These are phyloP conservation scores for Blomia tropicalis DNA, from an alignment of 2,888 invertebrate species.

Conservation along the genomic window DNA sequence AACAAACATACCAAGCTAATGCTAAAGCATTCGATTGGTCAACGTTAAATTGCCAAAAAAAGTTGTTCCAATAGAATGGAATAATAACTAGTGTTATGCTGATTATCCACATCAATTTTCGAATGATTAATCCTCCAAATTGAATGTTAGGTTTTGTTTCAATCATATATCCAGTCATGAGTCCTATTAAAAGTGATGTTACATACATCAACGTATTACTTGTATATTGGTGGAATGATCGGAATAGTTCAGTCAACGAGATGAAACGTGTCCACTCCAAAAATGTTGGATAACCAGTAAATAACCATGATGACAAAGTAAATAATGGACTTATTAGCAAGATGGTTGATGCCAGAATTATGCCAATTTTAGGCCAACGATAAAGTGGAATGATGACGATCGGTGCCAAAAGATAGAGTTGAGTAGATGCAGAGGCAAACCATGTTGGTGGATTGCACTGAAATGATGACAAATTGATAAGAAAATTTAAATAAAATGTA, in stretches of 20 bases:
- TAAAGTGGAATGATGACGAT: not conserved
- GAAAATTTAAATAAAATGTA: not conserved
- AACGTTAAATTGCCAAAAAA: not conserved
- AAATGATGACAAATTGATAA: not conserved
- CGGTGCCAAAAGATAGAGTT: conserved; percentile 15
- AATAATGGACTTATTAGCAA: not conserved
- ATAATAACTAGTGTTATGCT: not conserved
- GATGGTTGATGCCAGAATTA: not conserved
- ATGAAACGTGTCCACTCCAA: not conserved
- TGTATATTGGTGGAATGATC: not conserved
- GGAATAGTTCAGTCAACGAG: not conserved
- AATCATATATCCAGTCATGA: not conserved
- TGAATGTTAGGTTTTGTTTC: not conserved
- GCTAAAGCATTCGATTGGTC: not conserved
- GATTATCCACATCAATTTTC: not conserved
- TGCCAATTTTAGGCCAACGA: not conserved
- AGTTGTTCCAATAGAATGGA: not conserved
- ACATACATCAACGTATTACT: not conserved
- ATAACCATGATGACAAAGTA: not conserved
- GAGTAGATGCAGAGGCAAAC: not conserved
- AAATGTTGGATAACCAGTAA: not conserved
- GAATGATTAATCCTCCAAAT: not conserved
- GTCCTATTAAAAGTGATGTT: not conserved
- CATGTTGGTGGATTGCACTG: conserved; percentile 15
- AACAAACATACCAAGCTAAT: not conserved